Evolutionary conservation across 2,113 vertebrate species (phyloP).

Genomic region (Smithornis capensis): DNA sequence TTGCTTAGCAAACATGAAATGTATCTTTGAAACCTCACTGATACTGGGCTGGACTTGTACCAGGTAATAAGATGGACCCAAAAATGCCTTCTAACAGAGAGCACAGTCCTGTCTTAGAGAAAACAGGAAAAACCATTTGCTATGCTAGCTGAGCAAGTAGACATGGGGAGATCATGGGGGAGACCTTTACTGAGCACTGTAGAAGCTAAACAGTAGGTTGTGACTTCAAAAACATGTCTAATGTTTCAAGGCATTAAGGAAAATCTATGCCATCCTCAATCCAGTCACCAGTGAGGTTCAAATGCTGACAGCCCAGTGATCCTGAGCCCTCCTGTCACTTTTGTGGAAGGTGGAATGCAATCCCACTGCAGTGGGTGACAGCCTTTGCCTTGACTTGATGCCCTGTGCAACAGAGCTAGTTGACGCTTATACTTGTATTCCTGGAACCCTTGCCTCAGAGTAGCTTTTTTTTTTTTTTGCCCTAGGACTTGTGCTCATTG

Average conservation of each 20-base stretch:
- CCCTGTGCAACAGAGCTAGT: not conserved
- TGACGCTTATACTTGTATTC: not conserved
- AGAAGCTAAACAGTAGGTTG: not conserved
- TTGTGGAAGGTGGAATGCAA: not conserved
- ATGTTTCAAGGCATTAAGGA: not conserved
- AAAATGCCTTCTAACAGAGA: not conserved
- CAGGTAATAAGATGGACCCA: rapidly evolving
- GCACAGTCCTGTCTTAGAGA: not conserved
- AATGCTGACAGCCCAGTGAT: not conserved
- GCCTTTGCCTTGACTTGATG: not conserved
- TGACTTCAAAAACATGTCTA: not conserved
- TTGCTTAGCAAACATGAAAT: rapidly evolving
- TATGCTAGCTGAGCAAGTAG: not conserved
- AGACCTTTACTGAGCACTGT: not conserved
- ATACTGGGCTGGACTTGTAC: rapidly evolving
- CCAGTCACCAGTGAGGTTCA: not conserved
- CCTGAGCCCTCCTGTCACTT: not conserved
- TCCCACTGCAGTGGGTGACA: rapidly evolving
- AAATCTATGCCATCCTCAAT: not conserved
- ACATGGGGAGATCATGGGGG: not conserved
- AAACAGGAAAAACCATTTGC: not conserved
- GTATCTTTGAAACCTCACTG: not conserved
- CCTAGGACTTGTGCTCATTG: not conserved
- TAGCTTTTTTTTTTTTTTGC: not conserved
- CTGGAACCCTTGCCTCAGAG: not conserved